phyloP scores from a whole-genome alignment of 1,140 invertebrate genomes.

The Procambarus clarkii region DNA sequence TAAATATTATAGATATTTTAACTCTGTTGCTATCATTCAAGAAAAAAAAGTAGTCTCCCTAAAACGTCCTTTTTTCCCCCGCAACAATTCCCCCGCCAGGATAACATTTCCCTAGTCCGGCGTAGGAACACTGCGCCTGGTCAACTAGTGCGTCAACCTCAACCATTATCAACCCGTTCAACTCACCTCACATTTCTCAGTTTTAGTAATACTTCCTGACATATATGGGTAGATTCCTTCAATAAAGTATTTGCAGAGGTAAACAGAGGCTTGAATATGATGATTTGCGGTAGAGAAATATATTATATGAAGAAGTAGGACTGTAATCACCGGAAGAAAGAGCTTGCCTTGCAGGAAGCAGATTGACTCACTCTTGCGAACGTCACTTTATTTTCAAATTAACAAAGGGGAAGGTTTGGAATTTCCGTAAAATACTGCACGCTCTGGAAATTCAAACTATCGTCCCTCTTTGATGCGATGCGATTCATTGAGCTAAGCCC shows the following conservation, averaged over 20 bases:
- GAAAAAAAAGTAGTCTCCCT: background rate
- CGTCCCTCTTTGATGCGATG: background rate
- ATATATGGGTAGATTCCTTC: background rate
- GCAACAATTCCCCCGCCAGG: background rate
- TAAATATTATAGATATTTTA: no score
- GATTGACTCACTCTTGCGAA: background rate
- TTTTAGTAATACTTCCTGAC: background rate
- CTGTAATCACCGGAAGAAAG: conserved; percentile 1
- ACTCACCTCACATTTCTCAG: background rate
- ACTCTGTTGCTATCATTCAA: no score
- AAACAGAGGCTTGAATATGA: background rate
- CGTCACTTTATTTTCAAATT: background rate
- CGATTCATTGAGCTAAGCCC: background rate
- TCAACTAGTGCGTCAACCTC: background rate
- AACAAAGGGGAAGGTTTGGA: background rate
- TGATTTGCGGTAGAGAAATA: background rate
- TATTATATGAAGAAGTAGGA: background rate
- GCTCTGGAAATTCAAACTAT: background rate
- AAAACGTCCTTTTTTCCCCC: background rate
- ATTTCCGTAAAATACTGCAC: background rate
- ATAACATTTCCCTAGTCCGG: background rate
- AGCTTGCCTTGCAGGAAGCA: background rate
- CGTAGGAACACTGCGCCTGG: conserved; percentile 5
- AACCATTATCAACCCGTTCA: background rate
- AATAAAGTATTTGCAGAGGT: background rate